These are phyloP conservation scores for Melanaphis sacchari DNA, from an alignment of 1,140 invertebrate genomes.

Conservation along the genomic window DNA sequence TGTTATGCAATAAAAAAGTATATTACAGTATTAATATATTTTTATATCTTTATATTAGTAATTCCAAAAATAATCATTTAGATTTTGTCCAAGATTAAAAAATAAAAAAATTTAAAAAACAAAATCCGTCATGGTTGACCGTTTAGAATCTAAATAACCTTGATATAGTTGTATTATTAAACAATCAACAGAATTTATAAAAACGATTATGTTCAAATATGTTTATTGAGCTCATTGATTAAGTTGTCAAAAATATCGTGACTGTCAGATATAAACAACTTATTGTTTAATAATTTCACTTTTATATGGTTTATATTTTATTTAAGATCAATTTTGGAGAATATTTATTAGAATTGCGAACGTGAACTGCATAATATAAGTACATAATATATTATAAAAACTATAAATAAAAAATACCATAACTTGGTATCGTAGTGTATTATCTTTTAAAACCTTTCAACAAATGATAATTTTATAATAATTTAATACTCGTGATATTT, in stretches of 20 bases:
- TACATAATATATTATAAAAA: not conserved
- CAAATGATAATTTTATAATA: not conserved
- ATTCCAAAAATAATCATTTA: not conserved
- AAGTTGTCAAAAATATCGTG: not conserved
- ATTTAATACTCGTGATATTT: too few relatives aligned
- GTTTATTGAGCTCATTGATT: not conserved
- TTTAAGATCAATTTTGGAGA: not conserved
- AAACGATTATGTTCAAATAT: not conserved
- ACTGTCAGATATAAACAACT: not conserved
- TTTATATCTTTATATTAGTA: not conserved
- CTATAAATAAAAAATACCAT: not conserved
- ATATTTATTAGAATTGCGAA: not conserved
- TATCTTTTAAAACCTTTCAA: not conserved
- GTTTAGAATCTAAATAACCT: not conserved
- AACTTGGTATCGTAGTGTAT: not conserved
- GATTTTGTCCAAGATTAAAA: not conserved
- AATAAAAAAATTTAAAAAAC: not conserved
- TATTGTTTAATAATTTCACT: not conserved
- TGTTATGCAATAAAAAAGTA: not conserved
- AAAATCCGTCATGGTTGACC: not conserved
- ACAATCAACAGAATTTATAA: not conserved
- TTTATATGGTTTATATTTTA: not conserved
- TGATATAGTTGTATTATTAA: not conserved
- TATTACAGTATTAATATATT: not conserved
- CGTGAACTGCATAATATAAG: not conserved